Evolutionary conservation across 2,113 vertebrate species (phyloP), one percentile per base, ranked within the genome.

Genomic region (Chloropsis hardwickii): DNA sequence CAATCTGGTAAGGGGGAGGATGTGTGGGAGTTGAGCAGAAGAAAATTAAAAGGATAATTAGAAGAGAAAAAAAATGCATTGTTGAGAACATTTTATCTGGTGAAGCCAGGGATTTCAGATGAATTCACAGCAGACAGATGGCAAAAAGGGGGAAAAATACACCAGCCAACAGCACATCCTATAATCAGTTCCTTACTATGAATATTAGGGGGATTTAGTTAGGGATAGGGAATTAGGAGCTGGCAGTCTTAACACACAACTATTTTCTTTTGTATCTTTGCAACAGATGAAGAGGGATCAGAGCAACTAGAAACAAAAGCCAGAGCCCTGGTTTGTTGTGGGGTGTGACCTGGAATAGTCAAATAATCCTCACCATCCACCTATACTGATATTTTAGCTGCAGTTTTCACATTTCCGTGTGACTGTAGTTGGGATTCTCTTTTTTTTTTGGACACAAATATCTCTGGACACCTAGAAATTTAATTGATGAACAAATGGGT

Each of bases 11-110:
- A 89, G 93, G 44, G 62, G 84, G 94, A 91, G 96, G 88, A 91
- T 53, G 88, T 93, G 96, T 96, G 88, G 94, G 94, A 93, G 85
- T 50, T 60, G 64, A 93, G 80, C 90, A 97, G 93, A 96, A 97
- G 95, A 88, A 95, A 96, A 96, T 96, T 94, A 91, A 94, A 96
- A 96, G 84, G 92, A 95, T 96, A 96, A 97, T 97, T 94, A 96
- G 96, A 95, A 90, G 27, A 67, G 40, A 16, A 91, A 94, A 81
- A 91, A 56, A 51, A 1, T 4, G 39, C 22, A 11, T 90, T 86
- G 33, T 69, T 81, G 57, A 96, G 95, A 95, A 94, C 61, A 73
- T 92, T 95, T 95, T 83, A 94, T 81, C 69, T 82, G 35, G 86
- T 64, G 60, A 90, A 97, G 93, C 76, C 78, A 91, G 66, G 45